A percentile compares a stretch with the other conserved stretches of the same genome.
Evolutionary conservation across 35 echinoderm and acorn worm species (phyloP).

Genomic region (Lytechinus pictus): DNA sequence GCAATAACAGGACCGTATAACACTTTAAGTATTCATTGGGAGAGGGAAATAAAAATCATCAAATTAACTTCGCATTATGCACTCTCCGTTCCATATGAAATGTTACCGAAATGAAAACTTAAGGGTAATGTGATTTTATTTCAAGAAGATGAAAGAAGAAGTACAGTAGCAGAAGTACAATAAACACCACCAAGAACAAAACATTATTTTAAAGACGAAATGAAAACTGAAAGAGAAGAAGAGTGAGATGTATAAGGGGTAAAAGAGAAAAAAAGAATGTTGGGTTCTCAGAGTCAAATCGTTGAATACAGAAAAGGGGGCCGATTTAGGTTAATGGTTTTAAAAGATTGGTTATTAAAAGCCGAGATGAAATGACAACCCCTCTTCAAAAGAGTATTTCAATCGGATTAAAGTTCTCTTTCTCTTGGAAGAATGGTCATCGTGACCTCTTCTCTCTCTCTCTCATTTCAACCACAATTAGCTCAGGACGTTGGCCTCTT

Average conservation of each 20-base stretch:
- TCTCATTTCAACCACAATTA: neutral
- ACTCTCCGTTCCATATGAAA: neutral
- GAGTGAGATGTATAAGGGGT: too few relatives aligned
- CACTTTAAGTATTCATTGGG: too few relatives aligned
- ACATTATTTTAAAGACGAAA: too few relatives aligned
- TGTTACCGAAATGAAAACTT: neutral
- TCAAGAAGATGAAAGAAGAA: neutral
- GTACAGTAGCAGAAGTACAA: neutral
- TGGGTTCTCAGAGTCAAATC: neutral
- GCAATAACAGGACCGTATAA: neutral
- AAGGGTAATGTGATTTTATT: neutral
- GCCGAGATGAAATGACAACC: neutral
- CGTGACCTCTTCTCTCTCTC: neutral
- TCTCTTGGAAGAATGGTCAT: neutral
- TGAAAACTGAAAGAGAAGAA: too few relatives aligned
- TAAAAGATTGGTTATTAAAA: slow-evolving; percentile 2
- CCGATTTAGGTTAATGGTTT: neutral
- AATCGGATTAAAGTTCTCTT: neutral
- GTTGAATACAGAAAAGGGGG: neutral
- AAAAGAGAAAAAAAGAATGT: neutral
- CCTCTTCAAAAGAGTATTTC: neutral
- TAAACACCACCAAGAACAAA: too few relatives aligned
- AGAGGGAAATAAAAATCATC: too few relatives aligned
- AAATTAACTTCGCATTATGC: neutral
- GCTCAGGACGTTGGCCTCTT: neutral